Base-by-base conservation (phyloP, 2,888 invertebrate species). In the Meliscaeva auricollis region DNA sequence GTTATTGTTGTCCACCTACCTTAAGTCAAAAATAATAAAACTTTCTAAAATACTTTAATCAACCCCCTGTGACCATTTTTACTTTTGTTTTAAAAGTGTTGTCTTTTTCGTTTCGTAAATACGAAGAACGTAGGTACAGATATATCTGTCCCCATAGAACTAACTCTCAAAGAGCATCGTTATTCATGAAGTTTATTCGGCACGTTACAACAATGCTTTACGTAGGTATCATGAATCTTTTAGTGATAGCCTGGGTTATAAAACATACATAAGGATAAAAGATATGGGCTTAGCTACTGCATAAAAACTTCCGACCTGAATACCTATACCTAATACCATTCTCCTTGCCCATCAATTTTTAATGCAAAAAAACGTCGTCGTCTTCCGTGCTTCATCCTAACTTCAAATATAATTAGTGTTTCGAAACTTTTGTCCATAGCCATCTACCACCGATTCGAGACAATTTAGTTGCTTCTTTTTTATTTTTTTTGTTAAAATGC, bases 131-230 rank as follows among this genome's bases (percentile, higher is more conserved):
- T 52, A 52, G 26, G 3, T 11, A 13, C n/a, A 35, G 15, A 4
- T 64, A 46, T 48, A 64, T 48, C 48, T 64, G 11, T 32, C 64
- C 64, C 22, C 48, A 20, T 6, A 20, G 64, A 22, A 30, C 46
- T 20, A 17, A 48, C 32, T 22, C 3, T 22, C 6, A 58, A 72
- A 60, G 48, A 35, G 35, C 60, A 72, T 60, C 72, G 48, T 72
- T 72, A 60, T 72, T 72, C 46, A 72, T 50, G 48, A 58, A 60
- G 58, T 72, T 72, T 72, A 72, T 60, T 60, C 60, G 38, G 48
- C 72, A 72, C 72, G 72, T 72, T 60, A 72, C 60, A 60, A 50
- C 72, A 35, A 60, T 60, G 72, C 35, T 54, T 26, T 64, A 64
- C n/a, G n/a, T n/a, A 48, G 48, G 64, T 17, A 32, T 32, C 64